These are phyloP conservation scores for Leptocoma aspasia DNA, from an alignment of 2,113 vertebrate species.

Conservation along the genomic window DNA sequence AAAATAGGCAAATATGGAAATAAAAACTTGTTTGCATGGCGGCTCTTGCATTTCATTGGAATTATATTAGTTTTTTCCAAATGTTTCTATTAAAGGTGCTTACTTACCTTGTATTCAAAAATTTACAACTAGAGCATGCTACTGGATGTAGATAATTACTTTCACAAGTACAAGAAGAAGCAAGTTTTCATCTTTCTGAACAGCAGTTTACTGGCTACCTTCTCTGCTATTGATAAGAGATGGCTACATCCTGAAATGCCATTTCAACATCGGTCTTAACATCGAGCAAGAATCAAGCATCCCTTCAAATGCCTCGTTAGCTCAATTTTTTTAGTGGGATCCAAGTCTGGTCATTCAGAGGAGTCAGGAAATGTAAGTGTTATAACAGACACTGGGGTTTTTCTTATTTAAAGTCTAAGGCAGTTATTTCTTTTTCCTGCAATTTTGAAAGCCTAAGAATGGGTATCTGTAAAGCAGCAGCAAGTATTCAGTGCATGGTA, in stretches of 20 bases:
- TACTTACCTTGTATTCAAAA: neutral
- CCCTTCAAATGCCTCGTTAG: neutral
- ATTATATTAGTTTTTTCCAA: neutral
- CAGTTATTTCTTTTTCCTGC: neutral
- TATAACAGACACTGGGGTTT: accelerated
- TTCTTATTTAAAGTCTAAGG: neutral
- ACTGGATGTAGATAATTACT: neutral
- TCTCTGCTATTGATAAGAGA: neutral
- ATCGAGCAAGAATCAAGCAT: neutral
- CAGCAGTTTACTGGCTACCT: neutral
- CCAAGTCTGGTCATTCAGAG: neutral
- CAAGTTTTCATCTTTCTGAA: neutral
- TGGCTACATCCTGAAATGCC: neutral
- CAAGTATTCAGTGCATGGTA: neutral
- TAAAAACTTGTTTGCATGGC: neutral
- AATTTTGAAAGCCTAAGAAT: neutral
- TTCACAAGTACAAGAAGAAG: neutral
- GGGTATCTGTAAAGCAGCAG: neutral
- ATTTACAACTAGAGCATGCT: neutral
- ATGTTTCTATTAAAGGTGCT: neutral
- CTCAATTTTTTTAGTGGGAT: neutral
- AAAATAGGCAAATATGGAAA: neutral
- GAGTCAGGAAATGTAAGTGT: neutral
- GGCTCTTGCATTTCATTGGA: neutral
- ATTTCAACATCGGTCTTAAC: neutral